Percentiles rank a stretch among this genome's conserved stretches.
These are phyloP conservation scores for Drosophila sp. DNA, from an alignment of 1,140 invertebrate genomes.

Conservation along the genomic window DNA sequence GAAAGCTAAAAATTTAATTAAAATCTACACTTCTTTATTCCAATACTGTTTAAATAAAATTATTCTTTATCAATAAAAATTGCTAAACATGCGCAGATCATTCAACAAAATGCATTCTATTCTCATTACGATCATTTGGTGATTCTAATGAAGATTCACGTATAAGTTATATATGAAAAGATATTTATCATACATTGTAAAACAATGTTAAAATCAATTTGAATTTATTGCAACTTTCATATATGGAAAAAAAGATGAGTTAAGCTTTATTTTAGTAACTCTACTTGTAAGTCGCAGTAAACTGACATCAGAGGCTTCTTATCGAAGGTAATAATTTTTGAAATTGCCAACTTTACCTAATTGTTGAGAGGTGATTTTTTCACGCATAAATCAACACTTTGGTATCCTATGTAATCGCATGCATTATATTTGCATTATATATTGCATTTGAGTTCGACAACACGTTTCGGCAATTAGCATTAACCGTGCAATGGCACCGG, in stretches of 20 bases:
- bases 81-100: background rate
- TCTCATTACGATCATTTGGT: background rate
- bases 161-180: background rate
- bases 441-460: constrained; percentile 7
- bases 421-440: background rate
- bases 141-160: background rate
- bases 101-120: background rate
- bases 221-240: background rate
- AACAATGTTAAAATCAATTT: background rate
- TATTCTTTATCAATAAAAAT: no score
- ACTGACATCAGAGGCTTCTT: background rate
- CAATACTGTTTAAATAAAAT: no score
- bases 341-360: background rate
- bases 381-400: background rate
- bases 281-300: background rate
- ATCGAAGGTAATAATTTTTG: background rate
- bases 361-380: no score
- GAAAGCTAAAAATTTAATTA: no score
- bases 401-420: background rate
- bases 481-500: constrained; percentile 47
- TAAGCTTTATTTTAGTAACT: background rate
- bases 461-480: constrained; percentile 38
- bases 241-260: background rate
- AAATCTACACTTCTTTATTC: no score
- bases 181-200: background rate